phyloP scores from a whole-genome alignment of 1,140 invertebrate genomes.

The Drosophila rhopaloa region DNA sequence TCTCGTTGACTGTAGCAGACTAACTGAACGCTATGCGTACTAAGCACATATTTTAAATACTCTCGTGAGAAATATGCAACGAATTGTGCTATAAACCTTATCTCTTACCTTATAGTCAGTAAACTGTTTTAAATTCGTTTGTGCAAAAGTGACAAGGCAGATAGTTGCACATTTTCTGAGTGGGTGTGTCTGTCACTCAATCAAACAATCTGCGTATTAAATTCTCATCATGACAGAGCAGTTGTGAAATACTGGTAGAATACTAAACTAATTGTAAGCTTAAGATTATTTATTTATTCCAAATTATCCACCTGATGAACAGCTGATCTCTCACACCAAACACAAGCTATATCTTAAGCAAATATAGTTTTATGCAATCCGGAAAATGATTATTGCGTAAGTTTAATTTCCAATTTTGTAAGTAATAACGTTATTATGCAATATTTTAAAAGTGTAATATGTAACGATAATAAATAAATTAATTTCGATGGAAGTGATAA shows the following conservation, averaged over 20 bases:
- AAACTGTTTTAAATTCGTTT: conserved; percentile 1
- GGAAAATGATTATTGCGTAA: too few relatives aligned
- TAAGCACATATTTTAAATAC: conserved; percentile 17
- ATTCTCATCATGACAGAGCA: conserved; percentile 2
- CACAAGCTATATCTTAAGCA: too few relatives aligned
- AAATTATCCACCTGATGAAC: too few relatives aligned
- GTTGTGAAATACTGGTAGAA: not conserved
- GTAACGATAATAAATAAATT: too few relatives aligned
- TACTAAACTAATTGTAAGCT: not conserved
- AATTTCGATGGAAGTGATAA: too few relatives aligned
- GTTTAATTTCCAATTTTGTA: too few relatives aligned
- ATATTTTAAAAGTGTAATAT: too few relatives aligned
- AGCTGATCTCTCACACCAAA: too few relatives aligned
- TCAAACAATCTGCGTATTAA: conserved; percentile 5
- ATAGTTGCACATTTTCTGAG: not conserved
- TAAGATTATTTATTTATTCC: too few relatives aligned
- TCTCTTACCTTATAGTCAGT: conserved; percentile 3
- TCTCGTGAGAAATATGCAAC: too few relatives aligned
- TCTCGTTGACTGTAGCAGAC: not conserved
- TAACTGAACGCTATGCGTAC: not conserved
- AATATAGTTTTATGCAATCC: too few relatives aligned
- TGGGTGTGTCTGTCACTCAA: not conserved
- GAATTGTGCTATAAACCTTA: conserved; percentile 10
- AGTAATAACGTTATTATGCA: too few relatives aligned
- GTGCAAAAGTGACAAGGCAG: conserved; percentile 9